A percentile compares a stretch with the other conserved stretches of the same genome.
Evolutionary conservation across 1,140 invertebrate genomes (phyloP).

Genomic region (Drosophila insularis): DNA sequence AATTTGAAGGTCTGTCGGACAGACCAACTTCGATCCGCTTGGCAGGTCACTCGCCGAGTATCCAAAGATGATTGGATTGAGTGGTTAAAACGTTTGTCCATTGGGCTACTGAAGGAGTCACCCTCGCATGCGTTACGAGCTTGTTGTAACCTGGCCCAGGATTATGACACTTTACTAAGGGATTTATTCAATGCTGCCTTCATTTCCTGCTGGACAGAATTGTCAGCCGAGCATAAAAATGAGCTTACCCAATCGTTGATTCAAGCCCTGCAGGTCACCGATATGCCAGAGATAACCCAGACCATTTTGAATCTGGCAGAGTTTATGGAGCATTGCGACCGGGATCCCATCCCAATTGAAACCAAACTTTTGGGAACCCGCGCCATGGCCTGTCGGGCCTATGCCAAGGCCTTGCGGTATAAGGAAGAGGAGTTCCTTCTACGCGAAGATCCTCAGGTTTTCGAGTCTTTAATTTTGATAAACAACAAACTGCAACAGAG

Average conservation of each 20-base stretch:
- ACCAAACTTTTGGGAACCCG: conserved; percentile 91
- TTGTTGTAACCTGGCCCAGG: conserved; percentile 95
- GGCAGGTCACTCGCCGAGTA: conserved; percentile 94
- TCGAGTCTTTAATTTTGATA: conserved; percentile 97
- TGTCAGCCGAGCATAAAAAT: conserved; percentile 90
- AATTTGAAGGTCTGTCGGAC: conserved; percentile 91
- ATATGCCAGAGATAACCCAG: conserved; percentile 98
- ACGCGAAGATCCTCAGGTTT: conserved; percentile 87
- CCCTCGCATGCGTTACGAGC: conserved; percentile 96
- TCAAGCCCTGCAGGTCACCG: conserved; percentile 94
- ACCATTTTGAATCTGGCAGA: conserved; percentile 98
- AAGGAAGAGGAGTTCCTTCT: conserved; percentile 97
- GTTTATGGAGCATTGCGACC: conserved; percentile 99
- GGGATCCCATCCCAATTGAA: conserved; percentile 95
- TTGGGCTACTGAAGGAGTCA: conserved; percentile 97
- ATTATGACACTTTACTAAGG: conserved; percentile 95
- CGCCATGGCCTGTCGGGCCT: conserved; percentile 93
- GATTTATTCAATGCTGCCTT: conserved; percentile 99
- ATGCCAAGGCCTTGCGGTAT: conserved; percentile 98
- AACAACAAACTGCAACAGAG: conserved; percentile 99
- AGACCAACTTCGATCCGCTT: conserved; percentile 92
- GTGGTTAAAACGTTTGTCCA: conserved; percentile 95
- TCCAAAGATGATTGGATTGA: conserved; percentile 99
- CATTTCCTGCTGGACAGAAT: conserved; percentile 99
- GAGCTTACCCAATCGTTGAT: conserved; percentile 94